These are phyloP conservation scores for Drosophila pruinosa DNA, from an alignment of 1,140 invertebrate species.

Conservation along the genomic window DNA sequence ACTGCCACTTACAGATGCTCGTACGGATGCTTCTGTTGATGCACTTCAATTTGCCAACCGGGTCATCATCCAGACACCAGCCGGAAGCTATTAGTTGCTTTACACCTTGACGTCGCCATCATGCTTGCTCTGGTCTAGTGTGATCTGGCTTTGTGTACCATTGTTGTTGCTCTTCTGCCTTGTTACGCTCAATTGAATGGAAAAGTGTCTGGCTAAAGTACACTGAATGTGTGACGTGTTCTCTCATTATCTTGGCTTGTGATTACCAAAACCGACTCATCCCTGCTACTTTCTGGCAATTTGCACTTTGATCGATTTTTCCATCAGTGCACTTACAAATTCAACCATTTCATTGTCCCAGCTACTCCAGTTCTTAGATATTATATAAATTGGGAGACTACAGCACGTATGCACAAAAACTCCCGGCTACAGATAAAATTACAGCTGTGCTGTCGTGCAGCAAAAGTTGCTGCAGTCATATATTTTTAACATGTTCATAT, in stretches of 20 bases:
- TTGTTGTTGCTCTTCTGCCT: slow-evolving; percentile 31
- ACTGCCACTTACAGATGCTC: slow-evolving; percentile 4
- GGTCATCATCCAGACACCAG: background rate
- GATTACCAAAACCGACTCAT: background rate
- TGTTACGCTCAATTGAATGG: slow-evolving; percentile 42
- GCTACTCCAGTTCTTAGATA: slow-evolving; percentile 2
- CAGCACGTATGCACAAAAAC: background rate
- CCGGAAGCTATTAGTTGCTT: slow-evolving; percentile 29
- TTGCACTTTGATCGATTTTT: too few species aligned
- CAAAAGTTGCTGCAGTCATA: slow-evolving; percentile 11
- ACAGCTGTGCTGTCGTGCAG: slow-evolving; percentile 12
- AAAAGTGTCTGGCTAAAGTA: slow-evolving; percentile 1
- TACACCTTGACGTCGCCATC: slow-evolving; percentile 40
- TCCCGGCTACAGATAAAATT: slow-evolving; percentile 26
- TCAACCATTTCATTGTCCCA: too few species aligned
- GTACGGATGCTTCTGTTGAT: background rate
- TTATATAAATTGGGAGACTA: background rate
- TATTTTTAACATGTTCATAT: slow-evolving; percentile 6
- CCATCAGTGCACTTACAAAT: too few species aligned
- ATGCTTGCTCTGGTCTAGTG: background rate
- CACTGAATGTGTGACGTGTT: background rate
- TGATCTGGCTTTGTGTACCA: background rate
- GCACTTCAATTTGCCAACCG: slow-evolving; percentile 41
- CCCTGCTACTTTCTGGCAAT: background rate
- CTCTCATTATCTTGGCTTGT: slow-evolving; percentile 24